Percentiles rank a stretch among this genome's conserved stretches.
Evolutionary conservation across 2,888 invertebrate genomes (phyloP).

Genomic region (Drosophila koepferae): DNA sequence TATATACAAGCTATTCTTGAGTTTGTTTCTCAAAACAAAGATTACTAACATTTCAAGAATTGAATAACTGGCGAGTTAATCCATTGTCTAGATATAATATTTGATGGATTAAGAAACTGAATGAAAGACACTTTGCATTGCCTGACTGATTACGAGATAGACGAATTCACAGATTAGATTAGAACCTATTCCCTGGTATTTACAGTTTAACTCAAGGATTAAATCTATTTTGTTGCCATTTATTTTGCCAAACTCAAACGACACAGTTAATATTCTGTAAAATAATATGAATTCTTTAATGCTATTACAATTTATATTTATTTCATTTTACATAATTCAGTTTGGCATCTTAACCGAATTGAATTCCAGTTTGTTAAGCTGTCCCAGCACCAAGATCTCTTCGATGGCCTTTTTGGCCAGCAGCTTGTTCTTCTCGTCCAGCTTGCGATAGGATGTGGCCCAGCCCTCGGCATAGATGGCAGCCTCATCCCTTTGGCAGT

Average conservation of each 20-base stretch:
- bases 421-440: slow-evolving; percentile 46
- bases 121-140: neutral
- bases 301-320: neutral
- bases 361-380: slow-evolving; percentile 46
- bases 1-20: too few relatives aligned
- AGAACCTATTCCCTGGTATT: neutral
- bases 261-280: neutral
- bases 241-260: too few relatives aligned
- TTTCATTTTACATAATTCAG: neutral
- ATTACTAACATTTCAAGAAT: neutral
- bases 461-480: slow-evolving; percentile 51
- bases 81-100: neutral
- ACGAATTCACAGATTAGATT: neutral
- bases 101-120: neutral
- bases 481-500: slow-evolving; percentile 39
- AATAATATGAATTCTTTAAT: neutral
- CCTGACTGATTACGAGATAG: neutral
- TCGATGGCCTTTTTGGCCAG: slow-evolving; percentile 61
- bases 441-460: slow-evolving; percentile 56
- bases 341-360: slow-evolving; percentile 54
- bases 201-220: too few relatives aligned
- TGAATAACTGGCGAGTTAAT: neutral
- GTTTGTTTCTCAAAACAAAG: too few relatives aligned
- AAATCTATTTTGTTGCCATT: too few relatives aligned
- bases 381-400: slow-evolving; percentile 54